phyloP scores from a whole-genome alignment of 2,888 invertebrate genomes.

The Toxonevra muliebris region DNA sequence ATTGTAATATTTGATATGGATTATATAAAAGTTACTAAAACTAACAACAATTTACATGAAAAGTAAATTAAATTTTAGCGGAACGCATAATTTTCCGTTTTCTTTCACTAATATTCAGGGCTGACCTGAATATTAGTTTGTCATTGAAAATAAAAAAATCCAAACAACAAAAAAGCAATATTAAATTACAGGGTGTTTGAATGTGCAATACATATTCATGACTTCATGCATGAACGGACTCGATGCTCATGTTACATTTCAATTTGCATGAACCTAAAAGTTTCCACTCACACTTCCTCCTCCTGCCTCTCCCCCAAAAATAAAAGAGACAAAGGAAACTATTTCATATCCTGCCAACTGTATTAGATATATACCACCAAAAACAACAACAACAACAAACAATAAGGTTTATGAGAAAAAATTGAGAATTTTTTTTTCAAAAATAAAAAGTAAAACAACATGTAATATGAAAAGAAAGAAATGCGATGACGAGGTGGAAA shows the following conservation, averaged over 20 bases:
- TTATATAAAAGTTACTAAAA: too few relatives aligned
- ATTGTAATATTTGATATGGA: too few relatives aligned
- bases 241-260: background rate
- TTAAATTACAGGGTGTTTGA: too few relatives aligned
- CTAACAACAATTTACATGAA: too few relatives aligned
- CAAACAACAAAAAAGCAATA: too few relatives aligned
- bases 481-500: background rate
- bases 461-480: background rate
- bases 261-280: background rate
- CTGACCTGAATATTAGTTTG: too few relatives aligned
- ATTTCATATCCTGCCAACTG: slow-evolving; percentile 12
- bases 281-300: background rate
- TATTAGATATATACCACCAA: background rate
- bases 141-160: too few relatives aligned
- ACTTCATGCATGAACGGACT: background rate
- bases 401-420: slow-evolving; percentile 6
- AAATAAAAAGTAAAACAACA: too few relatives aligned
- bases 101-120: too few relatives aligned
- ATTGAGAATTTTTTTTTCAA: background rate
- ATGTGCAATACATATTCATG: too few relatives aligned
- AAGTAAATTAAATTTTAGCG: too few relatives aligned
- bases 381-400: background rate
- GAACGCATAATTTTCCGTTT: too few relatives aligned
- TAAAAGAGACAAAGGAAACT: background rate
- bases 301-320: background rate